Conservation (phyloP, 1,140 invertebrate species). For the Periplaneta americana region DNA sequence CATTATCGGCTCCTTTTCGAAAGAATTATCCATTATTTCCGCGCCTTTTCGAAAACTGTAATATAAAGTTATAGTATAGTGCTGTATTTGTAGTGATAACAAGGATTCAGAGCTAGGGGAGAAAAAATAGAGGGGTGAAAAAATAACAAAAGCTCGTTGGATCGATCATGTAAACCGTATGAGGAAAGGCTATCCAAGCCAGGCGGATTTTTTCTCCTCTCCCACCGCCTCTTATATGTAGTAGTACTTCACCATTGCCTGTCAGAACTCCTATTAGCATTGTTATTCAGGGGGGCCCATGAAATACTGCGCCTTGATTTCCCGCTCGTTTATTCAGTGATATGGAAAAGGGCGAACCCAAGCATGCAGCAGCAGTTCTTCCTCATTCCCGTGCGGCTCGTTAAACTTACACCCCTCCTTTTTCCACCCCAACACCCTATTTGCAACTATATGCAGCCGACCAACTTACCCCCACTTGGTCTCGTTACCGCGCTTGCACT, state of each 20-base stretch:
- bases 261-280: slow-evolving; percentile 19
- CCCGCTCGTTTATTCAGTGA: slow-evolving; percentile 35
- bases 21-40: no score
- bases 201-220: not conserved
- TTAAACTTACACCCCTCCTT: slow-evolving; percentile 20
- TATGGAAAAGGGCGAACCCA: slow-evolving; percentile 33
- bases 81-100: not conserved
- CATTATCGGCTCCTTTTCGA: no score
- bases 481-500: not conserved
- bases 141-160: not conserved
- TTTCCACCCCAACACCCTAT: slow-evolving; percentile 11
- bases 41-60: no score
- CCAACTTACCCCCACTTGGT: slow-evolving; percentile 16
- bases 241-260: not conserved
- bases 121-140: no score
- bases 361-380: slow-evolving; percentile 2
- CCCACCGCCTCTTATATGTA: not conserved
- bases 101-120: not conserved
- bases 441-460: no score
- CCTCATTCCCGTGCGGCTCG: slow-evolving; percentile 18
- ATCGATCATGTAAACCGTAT: not conserved
- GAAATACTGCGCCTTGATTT: slow-evolving; percentile 29
- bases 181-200: not conserved
- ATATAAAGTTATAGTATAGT: not conserved
- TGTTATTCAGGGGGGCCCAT: slow-evolving; percentile 29